Conservation (phyloP, 2,797 vertebrate species). For the Thalassophryne amazonica region DNA sequence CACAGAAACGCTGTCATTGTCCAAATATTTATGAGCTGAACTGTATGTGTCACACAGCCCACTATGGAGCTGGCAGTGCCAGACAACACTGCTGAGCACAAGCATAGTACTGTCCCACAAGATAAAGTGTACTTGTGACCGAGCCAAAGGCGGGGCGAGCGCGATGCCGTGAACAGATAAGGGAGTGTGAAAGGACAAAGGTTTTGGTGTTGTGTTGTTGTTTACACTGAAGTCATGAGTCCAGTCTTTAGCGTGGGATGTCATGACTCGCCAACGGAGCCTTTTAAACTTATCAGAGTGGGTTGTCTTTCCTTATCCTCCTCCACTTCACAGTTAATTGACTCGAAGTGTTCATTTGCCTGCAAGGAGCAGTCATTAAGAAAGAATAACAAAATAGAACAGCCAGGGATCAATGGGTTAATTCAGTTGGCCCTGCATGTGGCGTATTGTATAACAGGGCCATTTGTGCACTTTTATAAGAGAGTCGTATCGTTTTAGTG, state of each 20-base stretch:
- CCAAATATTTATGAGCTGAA: slow-evolving; percentile 39
- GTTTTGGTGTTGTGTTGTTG: slow-evolving; percentile 55
- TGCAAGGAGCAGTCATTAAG: slow-evolving; percentile 70
- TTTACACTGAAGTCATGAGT: slow-evolving; percentile 46
- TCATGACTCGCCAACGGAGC: slow-evolving; percentile 15
- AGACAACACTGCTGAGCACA: slow-evolving; percentile 81
- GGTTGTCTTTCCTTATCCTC: slow-evolving; percentile 36
- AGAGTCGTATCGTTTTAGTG: slow-evolving; percentile 57
- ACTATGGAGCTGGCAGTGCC: slow-evolving; percentile 80
- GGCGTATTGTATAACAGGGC: slow-evolving; percentile 61
- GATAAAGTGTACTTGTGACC: slow-evolving; percentile 84
- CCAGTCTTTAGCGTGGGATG: slow-evolving; percentile 26
- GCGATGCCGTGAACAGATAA: slow-evolving; percentile 76
- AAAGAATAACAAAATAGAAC: slow-evolving; percentile 70
- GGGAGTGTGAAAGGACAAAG: slow-evolving; percentile 77
- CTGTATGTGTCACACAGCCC: slow-evolving; percentile 68
- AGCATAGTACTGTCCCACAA: slow-evolving; percentile 85
- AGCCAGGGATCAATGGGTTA: slow-evolving; percentile 73
- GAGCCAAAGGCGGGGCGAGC: slow-evolving; percentile 57
- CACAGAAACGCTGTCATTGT: no score
- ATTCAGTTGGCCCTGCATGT: slow-evolving; percentile 69
- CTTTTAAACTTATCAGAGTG: slow-evolving; percentile 27
- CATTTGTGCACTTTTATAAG: slow-evolving; percentile 55
- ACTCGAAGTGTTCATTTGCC: slow-evolving; percentile 76
- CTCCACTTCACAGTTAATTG: slow-evolving; percentile 64